Evolutionary conservation across 2,888 invertebrate genomes (phyloP).

Genomic region (Rotaria magnacalcarata): DNA sequence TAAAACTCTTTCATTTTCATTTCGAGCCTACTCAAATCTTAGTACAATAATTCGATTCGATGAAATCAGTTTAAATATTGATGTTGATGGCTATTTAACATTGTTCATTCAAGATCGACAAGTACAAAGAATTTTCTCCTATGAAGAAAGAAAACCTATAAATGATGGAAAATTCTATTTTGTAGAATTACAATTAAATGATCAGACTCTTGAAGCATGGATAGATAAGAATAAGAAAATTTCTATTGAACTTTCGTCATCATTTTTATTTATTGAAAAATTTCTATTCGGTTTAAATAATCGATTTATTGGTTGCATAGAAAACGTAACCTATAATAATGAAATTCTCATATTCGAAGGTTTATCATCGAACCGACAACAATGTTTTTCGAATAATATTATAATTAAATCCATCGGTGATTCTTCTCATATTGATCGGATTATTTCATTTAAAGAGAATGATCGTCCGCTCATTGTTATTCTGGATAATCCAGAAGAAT

Average conservation of each 20-base stretch:
- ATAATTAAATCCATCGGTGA: background rate
- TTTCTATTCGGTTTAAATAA: background rate
- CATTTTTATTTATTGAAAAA: background rate
- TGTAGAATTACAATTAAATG: background rate
- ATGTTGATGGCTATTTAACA: constrained; percentile 6
- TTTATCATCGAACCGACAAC: background rate
- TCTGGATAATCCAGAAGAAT: background rate
- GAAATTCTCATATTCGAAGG: background rate
- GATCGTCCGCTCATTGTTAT: background rate
- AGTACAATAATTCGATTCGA: background rate
- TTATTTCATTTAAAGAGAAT: background rate
- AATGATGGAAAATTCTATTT: background rate
- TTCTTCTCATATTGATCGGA: background rate
- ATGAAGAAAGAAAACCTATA: background rate
- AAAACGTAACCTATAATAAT: background rate
- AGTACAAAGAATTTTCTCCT: background rate
- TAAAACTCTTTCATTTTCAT: background rate
- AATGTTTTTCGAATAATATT: background rate
- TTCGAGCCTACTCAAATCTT: background rate
- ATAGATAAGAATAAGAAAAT: background rate
- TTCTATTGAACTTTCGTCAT: background rate
- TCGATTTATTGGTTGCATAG: constrained; percentile 10
- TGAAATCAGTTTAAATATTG: background rate
- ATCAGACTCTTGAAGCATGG: background rate
- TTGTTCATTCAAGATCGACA: background rate